Base-by-base conservation (phyloP, 2,888 invertebrate species). In the Watsonalla cultraria region DNA sequence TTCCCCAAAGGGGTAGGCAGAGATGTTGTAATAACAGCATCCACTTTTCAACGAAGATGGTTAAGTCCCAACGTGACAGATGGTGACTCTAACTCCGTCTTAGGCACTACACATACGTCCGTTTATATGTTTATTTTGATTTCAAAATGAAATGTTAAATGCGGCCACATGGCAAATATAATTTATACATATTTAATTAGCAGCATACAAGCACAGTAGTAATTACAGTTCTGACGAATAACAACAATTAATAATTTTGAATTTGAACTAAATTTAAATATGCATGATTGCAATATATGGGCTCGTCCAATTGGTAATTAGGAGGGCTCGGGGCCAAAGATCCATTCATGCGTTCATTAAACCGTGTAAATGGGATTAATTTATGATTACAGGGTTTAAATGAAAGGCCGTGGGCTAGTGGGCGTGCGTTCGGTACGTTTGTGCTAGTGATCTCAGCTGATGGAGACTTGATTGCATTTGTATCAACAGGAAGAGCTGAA, bases 221-320 rank as follows among this genome's bases (percentile, higher is more conserved):
- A 42, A 42, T 42, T 11, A 42, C 42, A 42, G 42, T 11, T 42
- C 9, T 11, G 42, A 42, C 11, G 0, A 42, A 42, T 42, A 11
- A 7, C 9, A 37, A 37, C 37, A 37, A 37, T 42, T 42, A 42
- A 42, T 42, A 42, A 11, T 11, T 7, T 42, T 8, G 9, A 42
- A 42, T 42, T 42, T 42, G 42, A 42, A 65, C 63, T 65, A 54
- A 56, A 57, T 61, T 47, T 48, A 51, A 48, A 47, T 49, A 49
- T 49, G 49, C 37, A 49, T 68, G 65, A 72, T 70, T 72, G 70
- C 63, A 50, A 73, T 71, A 66, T 72, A 72, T 65, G 47, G 54
- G 58, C 48, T 35, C 47, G 13, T 11, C 46, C 51, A 46, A 33
- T 48, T 9, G 39, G 9, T 49, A 49, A 49, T 49, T 49, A 49